phyloP scores from a whole-genome alignment of 1,140 invertebrate genomes.

The Fopius arisanus region DNA sequence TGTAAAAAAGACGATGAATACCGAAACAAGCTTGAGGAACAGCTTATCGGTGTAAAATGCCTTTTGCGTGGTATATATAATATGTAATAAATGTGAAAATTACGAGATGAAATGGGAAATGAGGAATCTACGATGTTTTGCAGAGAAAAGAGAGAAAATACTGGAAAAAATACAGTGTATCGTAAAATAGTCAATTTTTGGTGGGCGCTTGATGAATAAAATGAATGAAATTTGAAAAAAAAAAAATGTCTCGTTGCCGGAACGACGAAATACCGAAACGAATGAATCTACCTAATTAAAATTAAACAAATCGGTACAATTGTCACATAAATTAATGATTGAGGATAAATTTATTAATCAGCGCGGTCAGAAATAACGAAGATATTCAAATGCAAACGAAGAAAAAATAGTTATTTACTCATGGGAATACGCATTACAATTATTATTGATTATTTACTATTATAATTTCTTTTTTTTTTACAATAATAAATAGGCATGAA shows the following conservation, averaged over 20 bases:
- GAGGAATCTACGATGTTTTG: constrained; percentile 5
- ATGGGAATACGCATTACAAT: neutral
- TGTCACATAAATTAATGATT: neutral
- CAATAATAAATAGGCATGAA: constrained; percentile 2
- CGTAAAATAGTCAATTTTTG: constrained; percentile 42
- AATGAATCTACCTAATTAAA: neutral
- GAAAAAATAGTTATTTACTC: neutral
- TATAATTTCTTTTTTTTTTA: constrained; percentile 4
- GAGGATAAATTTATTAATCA: neutral
- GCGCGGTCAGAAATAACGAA: neutral
- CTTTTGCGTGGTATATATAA: neutral
- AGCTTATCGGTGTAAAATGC: neutral
- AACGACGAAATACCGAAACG: neutral
- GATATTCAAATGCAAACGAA: neutral
- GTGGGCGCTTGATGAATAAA: constrained; percentile 31
- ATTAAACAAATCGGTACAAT: constrained; percentile 2
- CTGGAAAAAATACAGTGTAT: constrained; percentile 23
- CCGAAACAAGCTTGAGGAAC: constrained; percentile 1
- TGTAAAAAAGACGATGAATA: constrained; percentile 7
- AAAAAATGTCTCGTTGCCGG: neutral
- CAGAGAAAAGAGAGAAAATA: constrained; percentile 32
- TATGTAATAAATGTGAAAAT: constrained; percentile 15
- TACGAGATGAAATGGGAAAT: constrained; percentile 17
- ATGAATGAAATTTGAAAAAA: neutral
- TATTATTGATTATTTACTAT: constrained; percentile 5